Conservation (phyloP, 2,888 invertebrate species). For the Nephrotoma flavescens region DNA sequence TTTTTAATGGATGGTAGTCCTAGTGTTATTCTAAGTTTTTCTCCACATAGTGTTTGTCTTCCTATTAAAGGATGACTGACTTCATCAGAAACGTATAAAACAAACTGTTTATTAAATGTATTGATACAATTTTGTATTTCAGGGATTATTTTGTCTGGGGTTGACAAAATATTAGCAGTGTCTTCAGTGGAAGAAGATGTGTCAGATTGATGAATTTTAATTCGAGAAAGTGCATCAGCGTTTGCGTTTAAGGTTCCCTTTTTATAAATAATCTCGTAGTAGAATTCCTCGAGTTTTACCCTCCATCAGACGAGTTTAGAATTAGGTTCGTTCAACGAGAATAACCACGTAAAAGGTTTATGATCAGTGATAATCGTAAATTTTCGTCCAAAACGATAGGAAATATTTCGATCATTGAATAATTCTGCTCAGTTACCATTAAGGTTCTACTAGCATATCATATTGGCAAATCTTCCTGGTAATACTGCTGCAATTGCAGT, state of each 20-base stretch:
- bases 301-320: neutral
- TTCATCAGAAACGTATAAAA: neutral
- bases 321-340: neutral
- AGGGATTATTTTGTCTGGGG: neutral
- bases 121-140: neutral
- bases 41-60: neutral
- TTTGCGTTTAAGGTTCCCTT: neutral
- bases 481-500: too few relatives aligned
- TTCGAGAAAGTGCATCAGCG: too few relatives aligned
- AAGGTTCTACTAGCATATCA: neutral
- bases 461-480: neutral
- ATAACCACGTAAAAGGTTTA: too few relatives aligned
- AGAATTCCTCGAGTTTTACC: too few relatives aligned
- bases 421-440: neutral
- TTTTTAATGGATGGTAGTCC: neutral
- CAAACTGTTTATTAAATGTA: neutral
- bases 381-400: too few relatives aligned
- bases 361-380: too few relatives aligned
- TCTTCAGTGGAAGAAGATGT: neutral
- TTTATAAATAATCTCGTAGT: neutral
- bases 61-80: neutral
- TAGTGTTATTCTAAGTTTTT: neutral
- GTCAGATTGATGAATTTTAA: neutral
- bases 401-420: neutral
- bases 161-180: neutral